Evolutionary conservation across 1,140 invertebrate genomes (phyloP).

Genomic region (Micrasema minimum): DNA sequence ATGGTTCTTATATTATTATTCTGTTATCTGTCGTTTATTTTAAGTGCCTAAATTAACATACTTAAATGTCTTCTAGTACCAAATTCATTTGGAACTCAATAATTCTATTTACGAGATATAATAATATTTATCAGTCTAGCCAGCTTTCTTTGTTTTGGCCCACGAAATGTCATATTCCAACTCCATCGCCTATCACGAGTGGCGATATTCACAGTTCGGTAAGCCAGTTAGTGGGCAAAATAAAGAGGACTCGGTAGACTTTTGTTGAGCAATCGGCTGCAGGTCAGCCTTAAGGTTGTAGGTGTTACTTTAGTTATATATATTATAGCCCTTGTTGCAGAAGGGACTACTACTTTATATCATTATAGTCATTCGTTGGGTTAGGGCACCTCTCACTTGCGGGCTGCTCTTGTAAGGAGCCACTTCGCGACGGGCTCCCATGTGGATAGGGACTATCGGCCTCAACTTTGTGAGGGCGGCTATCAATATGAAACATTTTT

Average conservation of each 20-base stretch:
- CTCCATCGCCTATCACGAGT: conserved; percentile 27
- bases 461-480: too few species aligned
- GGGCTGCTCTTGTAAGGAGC: too few species aligned
- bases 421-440: too few species aligned
- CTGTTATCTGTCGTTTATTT: conserved; percentile 43
- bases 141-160: conserved; percentile 37
- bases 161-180: conserved; percentile 31
- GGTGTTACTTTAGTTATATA: too few species aligned
- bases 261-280: conserved; percentile 39
- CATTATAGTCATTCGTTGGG: too few species aligned
- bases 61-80: conserved; percentile 45
- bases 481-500: too few species aligned
- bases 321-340: too few species aligned
- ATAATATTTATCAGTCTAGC: conserved; percentile 37
- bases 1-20: conserved; percentile 49
- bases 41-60: conserved; percentile 46
- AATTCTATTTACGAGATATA: conserved; percentile 29
- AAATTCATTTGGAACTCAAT: conserved; percentile 42
- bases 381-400: too few species aligned
- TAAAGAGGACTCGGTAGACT: conserved; percentile 38
- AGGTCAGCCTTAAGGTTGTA: conserved; percentile 29
- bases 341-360: too few species aligned
- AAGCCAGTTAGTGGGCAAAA: conserved; percentile 32
- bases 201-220: conserved; percentile 28
- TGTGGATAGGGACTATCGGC: too few species aligned